phyloP scores from a whole-genome alignment of 2,797 vertebrate species.

The Silurus aristotelis region DNA sequence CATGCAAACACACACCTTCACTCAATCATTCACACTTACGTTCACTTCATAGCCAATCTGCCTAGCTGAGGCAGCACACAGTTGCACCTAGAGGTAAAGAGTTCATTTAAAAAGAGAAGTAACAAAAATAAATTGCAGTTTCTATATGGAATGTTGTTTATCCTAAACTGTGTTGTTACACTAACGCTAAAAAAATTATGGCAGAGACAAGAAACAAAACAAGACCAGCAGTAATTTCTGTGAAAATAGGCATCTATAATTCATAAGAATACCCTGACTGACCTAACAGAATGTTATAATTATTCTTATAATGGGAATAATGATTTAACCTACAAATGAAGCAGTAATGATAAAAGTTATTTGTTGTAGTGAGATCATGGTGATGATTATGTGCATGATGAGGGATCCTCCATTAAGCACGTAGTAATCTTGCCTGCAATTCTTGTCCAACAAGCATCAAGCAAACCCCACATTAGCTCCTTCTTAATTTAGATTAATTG shows the following conservation, averaged over 20 bases:
- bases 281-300: neutral
- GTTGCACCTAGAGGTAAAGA: neutral
- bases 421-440: constrained; percentile 49
- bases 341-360: constrained; percentile 41
- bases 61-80: neutral
- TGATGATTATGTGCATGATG: constrained; percentile 51
- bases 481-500: constrained; percentile 71
- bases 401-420: constrained; percentile 36
- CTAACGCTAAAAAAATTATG: neutral
- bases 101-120: neutral
- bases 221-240: neutral
- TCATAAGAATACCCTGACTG: neutral
- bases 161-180: neutral
- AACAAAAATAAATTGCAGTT: neutral
- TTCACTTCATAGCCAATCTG: neutral
- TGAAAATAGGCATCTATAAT: neutral
- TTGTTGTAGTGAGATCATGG: constrained; percentile 59
- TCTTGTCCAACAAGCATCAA: constrained; percentile 49
- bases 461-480: constrained; percentile 54
- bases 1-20: neutral
- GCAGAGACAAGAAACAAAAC: neutral
- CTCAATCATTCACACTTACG: neutral
- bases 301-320: constrained; percentile 21
- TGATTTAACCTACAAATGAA: neutral
- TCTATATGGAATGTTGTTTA: neutral